Evolutionary conservation across 2,113 vertebrate genomes (phyloP), one percentile per base, ranked within the genome.

Genomic region (Mungos mungo): DNA sequence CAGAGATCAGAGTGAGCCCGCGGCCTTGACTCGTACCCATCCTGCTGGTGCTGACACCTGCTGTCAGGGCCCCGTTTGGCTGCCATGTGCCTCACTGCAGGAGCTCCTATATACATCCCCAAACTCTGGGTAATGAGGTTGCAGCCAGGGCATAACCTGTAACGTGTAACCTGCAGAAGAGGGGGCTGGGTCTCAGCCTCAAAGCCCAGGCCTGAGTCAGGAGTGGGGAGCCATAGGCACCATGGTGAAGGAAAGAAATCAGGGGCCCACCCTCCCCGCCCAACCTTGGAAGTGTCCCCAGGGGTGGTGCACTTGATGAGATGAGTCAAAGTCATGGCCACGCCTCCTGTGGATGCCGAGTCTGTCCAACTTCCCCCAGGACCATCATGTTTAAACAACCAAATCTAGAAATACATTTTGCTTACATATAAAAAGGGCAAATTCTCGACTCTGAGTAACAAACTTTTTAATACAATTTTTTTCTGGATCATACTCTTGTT

Each of bases 1-100:
- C 27, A 33, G 57, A n/a, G 5, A 14, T 82, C 25, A n/a, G 12
- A 31, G 18, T 0, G 13, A 21, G 41, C 12, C 41, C 50, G 12
- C 15, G 14, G 27, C 29, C 77, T 52, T 23, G 7, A 27, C 2
- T 0, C 3, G 8, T 0, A 29, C 57, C 60, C 2, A 0, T 25
- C 65, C 21, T 29, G 11, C 15, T 19, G 25, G 65, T 1, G 3
- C 18, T 9, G 25, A 65, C 38, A 25, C 47, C 10, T 3, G 5
- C 68, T 31, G 52, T 27, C 0, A 0, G 21, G 47, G 52, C 38
- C 33, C 7, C 31, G 1, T 11, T 29, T 16, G 2, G 3, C 23
- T 35, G 15, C 41, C n/a, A 9, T 2, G 2, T 5, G 18, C 76
- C 63, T 23, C 52, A 38, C 2, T 13, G 18, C 7, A 19, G 50